Conservation (phyloP, 2,113 vertebrate genomes). For the Takifugu flavidus region DNA sequence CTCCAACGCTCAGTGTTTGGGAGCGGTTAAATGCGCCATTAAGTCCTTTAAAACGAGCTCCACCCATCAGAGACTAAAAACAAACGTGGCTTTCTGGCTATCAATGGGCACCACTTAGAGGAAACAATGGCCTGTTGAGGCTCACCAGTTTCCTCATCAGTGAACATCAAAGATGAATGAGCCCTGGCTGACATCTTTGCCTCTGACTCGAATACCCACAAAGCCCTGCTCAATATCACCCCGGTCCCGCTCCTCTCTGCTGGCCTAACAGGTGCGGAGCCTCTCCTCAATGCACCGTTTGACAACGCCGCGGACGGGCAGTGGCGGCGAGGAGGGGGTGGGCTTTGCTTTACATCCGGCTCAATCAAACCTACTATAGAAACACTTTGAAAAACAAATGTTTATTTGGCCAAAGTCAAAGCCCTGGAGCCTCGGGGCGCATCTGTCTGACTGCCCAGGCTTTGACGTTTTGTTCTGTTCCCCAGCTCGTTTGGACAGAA, state of each 20-base stretch:
- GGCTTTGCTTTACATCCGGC: conserved; percentile 59
- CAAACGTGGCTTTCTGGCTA: conserved; percentile 74
- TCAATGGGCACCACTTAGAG: conserved; percentile 74
- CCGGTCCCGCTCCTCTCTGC: conserved; percentile 55
- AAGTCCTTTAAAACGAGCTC: conserved; percentile 75
- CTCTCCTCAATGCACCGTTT: conserved; percentile 66
- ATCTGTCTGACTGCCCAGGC: conserved; percentile 65
- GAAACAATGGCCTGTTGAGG: conserved; percentile 76
- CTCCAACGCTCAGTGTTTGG: conserved; percentile 64
- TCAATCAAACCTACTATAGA: conserved; percentile 64
- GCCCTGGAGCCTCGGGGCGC: conserved; percentile 58
- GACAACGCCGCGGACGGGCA: conserved; percentile 53
- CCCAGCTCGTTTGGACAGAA: conserved; percentile 55
- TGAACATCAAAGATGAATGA: conserved; percentile 77
- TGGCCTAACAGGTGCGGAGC: conserved; percentile 70
- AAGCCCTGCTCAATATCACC: conserved; percentile 66
- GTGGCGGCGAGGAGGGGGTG: conserved; percentile 24
- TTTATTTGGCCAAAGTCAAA: conserved; percentile 71
- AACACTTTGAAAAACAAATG: conserved; percentile 70
- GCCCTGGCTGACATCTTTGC: conserved; percentile 73
- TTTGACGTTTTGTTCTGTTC: conserved; percentile 47
- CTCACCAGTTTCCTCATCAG: conserved; percentile 75
- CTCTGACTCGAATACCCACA: conserved; percentile 69
- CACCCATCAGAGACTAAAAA: conserved; percentile 71
- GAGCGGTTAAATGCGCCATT: conserved; percentile 75